Evolutionary conservation across 2,113 vertebrate genomes (phyloP).

Genomic region (Canis aureus): DNA sequence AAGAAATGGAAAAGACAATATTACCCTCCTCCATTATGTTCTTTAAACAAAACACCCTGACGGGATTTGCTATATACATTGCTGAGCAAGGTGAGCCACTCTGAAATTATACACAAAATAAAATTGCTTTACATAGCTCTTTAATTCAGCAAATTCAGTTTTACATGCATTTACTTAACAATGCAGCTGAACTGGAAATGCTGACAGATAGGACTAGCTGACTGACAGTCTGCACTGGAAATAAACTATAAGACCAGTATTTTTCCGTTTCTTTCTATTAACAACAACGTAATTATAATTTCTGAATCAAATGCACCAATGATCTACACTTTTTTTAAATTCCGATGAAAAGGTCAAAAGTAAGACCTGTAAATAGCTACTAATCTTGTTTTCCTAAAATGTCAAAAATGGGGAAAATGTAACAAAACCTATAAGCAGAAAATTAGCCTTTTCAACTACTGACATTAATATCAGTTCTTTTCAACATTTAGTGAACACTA

Average conservation of each 20-base stretch:
- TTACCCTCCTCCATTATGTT: neutral
- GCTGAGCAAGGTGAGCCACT: neutral
- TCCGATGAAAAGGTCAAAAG: constrained; percentile 35
- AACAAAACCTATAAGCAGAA: neutral
- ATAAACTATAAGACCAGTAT: neutral
- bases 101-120: constrained; percentile 45
- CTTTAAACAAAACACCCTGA: constrained; percentile 16
- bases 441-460: neutral
- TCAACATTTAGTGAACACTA: neutral
- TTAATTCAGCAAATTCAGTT: constrained; percentile 21
- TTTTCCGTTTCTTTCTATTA: neutral
- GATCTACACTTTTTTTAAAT: neutral
- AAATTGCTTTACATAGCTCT: neutral
- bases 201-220: neutral
- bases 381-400: neutral
- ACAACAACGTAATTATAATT: neutral
- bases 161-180: neutral
- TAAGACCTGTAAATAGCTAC: neutral
- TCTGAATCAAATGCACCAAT: neutral
- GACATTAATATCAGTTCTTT: neutral
- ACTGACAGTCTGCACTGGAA: neutral
- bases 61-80: neutral
- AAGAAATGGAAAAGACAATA: neutral
- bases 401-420: neutral
- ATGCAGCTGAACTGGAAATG: neutral